Conservation (phyloP, 2,888 invertebrate genomes). For the Mesorhabditis belari region DNA sequence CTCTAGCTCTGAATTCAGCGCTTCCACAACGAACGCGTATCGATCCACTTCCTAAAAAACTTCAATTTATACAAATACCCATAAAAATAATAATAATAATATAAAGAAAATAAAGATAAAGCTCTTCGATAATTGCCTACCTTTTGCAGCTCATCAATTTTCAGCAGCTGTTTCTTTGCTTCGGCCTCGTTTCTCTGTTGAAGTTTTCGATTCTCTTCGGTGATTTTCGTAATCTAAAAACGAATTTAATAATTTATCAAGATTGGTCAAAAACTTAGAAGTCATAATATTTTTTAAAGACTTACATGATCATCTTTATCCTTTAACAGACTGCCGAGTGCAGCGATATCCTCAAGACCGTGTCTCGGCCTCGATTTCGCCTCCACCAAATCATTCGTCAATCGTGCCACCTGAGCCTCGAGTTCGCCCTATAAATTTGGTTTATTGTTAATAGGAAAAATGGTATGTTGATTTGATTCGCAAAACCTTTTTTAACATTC, state of each 20-base stretch:
- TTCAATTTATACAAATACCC: slow-evolving; percentile 6
- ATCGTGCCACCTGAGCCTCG: slow-evolving; percentile 13
- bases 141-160: slow-evolving; percentile 7
- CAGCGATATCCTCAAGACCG: slow-evolving; percentile 32
- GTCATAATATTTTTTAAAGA: slow-evolving; percentile 1
- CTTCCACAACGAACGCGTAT: slow-evolving; percentile 1
- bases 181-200: slow-evolving; percentile 5
- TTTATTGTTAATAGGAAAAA: too few relatives aligned
- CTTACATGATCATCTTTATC: slow-evolving; percentile 30
- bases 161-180: slow-evolving; percentile 61
- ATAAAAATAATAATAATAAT: slow-evolving; percentile 1
- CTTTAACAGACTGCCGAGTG: slow-evolving; percentile 25
- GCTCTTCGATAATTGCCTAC: not conserved
- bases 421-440: slow-evolving; percentile 15
- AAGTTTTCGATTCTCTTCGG: slow-evolving; percentile 11
- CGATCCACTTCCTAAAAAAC: slow-evolving; percentile 3
- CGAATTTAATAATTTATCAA: slow-evolving; percentile 1
- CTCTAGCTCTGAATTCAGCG: slow-evolving; percentile 16
- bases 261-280: not conserved
- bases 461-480: too few relatives aligned
- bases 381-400: slow-evolving; percentile 9
- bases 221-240: slow-evolving; percentile 58
- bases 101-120: not conserved
- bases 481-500: too few relatives aligned
- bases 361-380: slow-evolving; percentile 1